Base-by-base conservation (phyloP, 2,888 invertebrate species). In the Amphipoea lucens region DNA sequence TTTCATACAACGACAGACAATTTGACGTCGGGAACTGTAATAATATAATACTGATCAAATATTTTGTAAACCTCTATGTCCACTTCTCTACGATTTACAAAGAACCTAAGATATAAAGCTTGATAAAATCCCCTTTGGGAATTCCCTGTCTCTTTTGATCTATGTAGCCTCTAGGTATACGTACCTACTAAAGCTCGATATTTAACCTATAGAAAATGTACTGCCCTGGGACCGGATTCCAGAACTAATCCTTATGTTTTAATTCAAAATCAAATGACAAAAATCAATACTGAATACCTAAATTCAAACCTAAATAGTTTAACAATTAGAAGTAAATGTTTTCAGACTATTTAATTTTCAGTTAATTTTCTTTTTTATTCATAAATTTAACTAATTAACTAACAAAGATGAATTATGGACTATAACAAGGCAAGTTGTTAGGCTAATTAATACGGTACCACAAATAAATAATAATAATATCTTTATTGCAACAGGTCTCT, bases 101-200 rank as follows among this genome's bases (percentile, higher is more conserved):
- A 79, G 45, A 78, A 66, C 79, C 29, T 69, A 60, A 65, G 36
- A 36, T 42, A 74, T 48, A 75, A 81, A 78, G 66, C 48, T 69
- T 63, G 73, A 65, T 65, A 66, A 71, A 74, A 14, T 29, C 42
- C 14, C n/a, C 36, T 54, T 40, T 20, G 70, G 81, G 75, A 42
- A 57, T 81, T 36, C 7, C 14, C 65, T 54, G 36, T 54, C n/a
- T 71, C 63, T 20, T 68, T 48, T 69, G 40, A 81, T 57, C 20
- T 57, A 51, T 54, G 57, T 57, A 51, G n/a, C 17, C 12, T 20
- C 12, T 78, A 45, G 6, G 70, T 57, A 36, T 36, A 36, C 9
- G 17, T 48, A 45, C 14, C 14, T n/a, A 17, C 51, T 68, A 76
- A 12, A n/a, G 14, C 65, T 20, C n/a, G n/a, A 67, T 62, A 82